A percentile compares a stretch with the other conserved stretches of the same genome.
Conservation (phyloP, 2,113 vertebrate genomes). For the Aptenodytes patagonicus region DNA sequence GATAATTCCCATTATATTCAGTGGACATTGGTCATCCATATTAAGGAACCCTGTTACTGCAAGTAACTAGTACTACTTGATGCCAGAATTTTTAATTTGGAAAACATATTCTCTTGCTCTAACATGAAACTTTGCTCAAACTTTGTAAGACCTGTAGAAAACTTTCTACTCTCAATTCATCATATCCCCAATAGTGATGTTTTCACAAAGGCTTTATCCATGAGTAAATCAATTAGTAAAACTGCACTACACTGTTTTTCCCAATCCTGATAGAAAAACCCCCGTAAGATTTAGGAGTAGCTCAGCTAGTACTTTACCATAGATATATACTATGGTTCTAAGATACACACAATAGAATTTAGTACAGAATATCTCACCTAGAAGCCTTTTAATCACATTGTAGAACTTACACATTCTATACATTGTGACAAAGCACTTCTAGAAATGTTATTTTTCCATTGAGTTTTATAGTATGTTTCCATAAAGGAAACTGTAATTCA, state of each 20-base stretch:
- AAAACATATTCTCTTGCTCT: not conserved
- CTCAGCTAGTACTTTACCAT: not conserved
- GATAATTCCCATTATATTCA: not conserved
- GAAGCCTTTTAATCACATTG: not conserved
- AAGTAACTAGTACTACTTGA: not conserved
- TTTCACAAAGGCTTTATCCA: not conserved
- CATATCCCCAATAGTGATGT: not conserved
- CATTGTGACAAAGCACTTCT: not conserved
- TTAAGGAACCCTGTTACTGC: not conserved
- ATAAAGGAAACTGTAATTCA: constrained; percentile 14
- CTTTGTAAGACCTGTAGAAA: not conserved
- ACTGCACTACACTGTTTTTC: not conserved
- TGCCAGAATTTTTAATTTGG: not conserved
- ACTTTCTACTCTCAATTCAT: not conserved
- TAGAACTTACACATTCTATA: not conserved
- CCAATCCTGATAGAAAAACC: not conserved
- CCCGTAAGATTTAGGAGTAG: not conserved
- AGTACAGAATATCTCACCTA: not conserved
- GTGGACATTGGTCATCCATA: not conserved
- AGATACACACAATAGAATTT: not conserved
- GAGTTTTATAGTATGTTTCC: not conserved
- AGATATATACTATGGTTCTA: not conserved
- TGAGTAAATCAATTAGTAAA: not conserved
- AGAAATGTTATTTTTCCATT: not conserved
- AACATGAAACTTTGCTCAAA: not conserved